phyloP scores from a whole-genome alignment of 2,113 vertebrate genomes.

The Halcyon malimbica region DNA sequence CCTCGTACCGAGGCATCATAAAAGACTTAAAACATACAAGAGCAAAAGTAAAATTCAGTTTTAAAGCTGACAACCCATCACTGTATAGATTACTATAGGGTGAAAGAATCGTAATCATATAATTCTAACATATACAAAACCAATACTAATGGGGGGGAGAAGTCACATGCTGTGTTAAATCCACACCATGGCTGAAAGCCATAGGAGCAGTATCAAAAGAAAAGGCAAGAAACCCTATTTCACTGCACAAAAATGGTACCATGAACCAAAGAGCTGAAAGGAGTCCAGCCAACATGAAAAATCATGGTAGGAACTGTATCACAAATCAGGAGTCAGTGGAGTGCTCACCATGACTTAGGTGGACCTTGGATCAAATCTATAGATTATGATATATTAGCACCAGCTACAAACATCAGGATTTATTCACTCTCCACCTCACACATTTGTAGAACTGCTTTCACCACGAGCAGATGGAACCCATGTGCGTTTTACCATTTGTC shows the following conservation, averaged over 20 bases:
- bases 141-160: not conserved
- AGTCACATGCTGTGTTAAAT: not conserved
- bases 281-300: not conserved
- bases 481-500: not conserved
- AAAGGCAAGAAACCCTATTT: not conserved
- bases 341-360: not conserved
- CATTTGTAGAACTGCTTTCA: not conserved
- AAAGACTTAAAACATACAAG: not conserved
- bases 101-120: not conserved
- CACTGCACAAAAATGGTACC: not conserved
- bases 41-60: not conserved
- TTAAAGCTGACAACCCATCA: not conserved
- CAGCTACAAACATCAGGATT: not conserved
- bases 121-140: not conserved
- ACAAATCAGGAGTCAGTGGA: accelerated
- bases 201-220: not conserved
- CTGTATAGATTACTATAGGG: not conserved
- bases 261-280: not conserved
- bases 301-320: not conserved
- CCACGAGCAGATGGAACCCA: not conserved
- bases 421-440: not conserved
- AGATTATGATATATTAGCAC: not conserved
- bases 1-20: not conserved
- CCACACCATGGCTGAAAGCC: no score
- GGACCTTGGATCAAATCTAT: not conserved